Conservation (phyloP, 2,888 invertebrate species). For the Eupeodes luniger region DNA sequence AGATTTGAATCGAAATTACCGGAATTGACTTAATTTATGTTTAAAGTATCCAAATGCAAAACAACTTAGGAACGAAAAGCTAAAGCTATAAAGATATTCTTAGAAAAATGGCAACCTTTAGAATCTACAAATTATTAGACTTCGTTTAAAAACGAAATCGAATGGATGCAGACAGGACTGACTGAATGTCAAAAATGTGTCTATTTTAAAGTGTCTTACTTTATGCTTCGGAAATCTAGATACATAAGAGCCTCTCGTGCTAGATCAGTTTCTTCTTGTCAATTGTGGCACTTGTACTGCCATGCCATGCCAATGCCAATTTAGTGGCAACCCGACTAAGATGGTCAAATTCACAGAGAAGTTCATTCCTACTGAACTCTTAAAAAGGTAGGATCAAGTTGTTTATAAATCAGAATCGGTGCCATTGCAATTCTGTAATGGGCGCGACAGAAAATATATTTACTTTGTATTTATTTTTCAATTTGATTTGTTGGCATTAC, state of each 20-base stretch:
- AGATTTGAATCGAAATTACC: no score
- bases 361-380: background rate
- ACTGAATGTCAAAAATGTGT: no score
- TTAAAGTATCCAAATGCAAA: no score
- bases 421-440: background rate
- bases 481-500: background rate
- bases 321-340: background rate
- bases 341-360: background rate
- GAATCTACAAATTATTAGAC: no score
- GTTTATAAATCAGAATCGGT: constrained; percentile 15
- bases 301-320: background rate
- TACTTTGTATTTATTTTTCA: background rate
- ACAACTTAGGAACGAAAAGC: no score
- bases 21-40: no score
- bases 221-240: background rate
- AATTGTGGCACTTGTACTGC: background rate
- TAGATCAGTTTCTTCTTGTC: background rate
- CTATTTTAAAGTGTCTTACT: no score
- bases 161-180: no score
- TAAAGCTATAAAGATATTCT: no score
- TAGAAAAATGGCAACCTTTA: no score
- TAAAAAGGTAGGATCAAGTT: constrained; percentile 19
- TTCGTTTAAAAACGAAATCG: no score
- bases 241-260: background rate
- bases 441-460: constrained; percentile 29